Base-by-base conservation (phyloP, 2,113 vertebrate species). In the Bagarius yarrelli region DNA sequence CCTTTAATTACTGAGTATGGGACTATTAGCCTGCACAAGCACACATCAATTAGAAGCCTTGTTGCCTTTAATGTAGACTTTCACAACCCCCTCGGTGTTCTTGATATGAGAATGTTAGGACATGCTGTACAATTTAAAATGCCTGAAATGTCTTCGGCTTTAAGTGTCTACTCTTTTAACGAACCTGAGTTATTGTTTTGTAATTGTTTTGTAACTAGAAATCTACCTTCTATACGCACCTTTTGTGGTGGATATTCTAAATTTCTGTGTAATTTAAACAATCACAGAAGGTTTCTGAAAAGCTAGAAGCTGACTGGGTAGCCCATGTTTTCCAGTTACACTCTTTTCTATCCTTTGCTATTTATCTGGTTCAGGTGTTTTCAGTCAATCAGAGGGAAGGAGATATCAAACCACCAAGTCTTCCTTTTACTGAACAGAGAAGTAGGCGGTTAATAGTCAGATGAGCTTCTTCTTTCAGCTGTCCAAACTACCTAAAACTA, bases 1-100 rank as follows among this genome's bases (percentile, higher is more conserved):
- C 63, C 71, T 81, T 71, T 82, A 82, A 78, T 84, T 78, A 78
- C 55, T 47, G 67, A 52, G 44, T 50, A n/a, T 59, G 79, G 2
- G 32, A 78, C 59, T 66, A 59, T 77, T 73, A 78, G 44, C 69
- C 16, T 64, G 56, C 70, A 75, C 57, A 78, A 64, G 69, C 67
- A 55, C 34, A 30, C 57, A 66, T 74, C 81, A 81, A 81, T 61
- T 30, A 67, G 59, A 63, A 60, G 16, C 60, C 56, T 81, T 60
- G 79, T 52, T 84, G 73, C 30, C 71, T 75, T 78, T 73, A 66
- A 75, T 25, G 66, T 53, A 73, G 70, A 23, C 15, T 53, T 53
- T 21, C 27, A 34, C 21, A 32, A 23, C 27, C 6, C 8, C 50
- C 21, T 40, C 18, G n/a, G 67, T 50, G n/a, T 70, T 50, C n/a